These are phyloP conservation scores for Mastigias papua DNA, from an alignment of 30 jellyfish, hydroid and myxozoan species.

Conservation along the genomic window DNA sequence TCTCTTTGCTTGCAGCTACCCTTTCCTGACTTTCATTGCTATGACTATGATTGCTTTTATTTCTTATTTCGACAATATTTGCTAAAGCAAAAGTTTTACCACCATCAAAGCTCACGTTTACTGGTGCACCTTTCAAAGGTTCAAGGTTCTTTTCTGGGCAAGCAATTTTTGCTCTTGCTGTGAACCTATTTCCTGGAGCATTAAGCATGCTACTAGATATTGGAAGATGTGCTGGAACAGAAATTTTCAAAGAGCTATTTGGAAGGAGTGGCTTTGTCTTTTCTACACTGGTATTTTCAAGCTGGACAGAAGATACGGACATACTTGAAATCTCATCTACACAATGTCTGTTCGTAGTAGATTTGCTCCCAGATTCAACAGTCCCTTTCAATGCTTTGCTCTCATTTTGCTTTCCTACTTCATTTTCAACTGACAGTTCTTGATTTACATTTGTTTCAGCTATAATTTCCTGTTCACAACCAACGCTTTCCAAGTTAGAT, in stretches of 20 bases:
- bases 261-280: not conserved
- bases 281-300: not conserved
- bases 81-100: conserved; percentile 61
- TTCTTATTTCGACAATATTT: conserved; percentile 35
- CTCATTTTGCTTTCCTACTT: not conserved
- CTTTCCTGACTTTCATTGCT: not conserved
- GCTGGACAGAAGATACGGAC: not conserved
- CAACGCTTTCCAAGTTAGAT: not conserved
- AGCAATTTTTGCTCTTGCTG: conserved; percentile 55
- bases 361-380: not conserved
- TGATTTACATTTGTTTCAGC: not conserved
- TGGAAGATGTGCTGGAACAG: conserved; percentile 37
- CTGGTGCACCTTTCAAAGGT: conserved; percentile 55
- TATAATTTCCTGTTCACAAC: not conserved
- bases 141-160: conserved; percentile 36
- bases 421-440: not conserved
- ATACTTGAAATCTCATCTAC: too few species aligned
- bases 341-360: too few species aligned
- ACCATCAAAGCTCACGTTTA: conserved; percentile 53
- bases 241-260: not conserved
- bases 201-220: conserved; percentile 11
- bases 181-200: conserved; percentile 26
- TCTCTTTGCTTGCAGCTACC: not conserved
- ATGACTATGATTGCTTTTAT: not conserved
- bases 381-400: not conserved